Evolutionary conservation across 2,888 invertebrate species (phyloP).

Genomic region (Melipona bicolor): DNA sequence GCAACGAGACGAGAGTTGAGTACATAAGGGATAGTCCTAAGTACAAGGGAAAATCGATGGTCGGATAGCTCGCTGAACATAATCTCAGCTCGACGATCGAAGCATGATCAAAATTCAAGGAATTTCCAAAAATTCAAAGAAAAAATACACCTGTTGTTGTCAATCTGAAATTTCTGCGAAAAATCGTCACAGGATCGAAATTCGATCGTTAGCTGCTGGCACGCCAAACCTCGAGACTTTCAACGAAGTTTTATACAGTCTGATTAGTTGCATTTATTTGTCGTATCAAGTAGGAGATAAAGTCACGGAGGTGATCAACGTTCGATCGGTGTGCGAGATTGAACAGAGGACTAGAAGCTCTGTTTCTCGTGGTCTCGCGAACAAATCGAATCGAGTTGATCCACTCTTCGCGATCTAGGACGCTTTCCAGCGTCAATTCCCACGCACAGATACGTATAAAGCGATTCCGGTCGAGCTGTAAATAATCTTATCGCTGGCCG

Average conservation of each 20-base stretch:
- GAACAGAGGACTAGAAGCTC: background rate
- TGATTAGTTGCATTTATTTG: no score
- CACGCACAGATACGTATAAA: constrained; percentile 70
- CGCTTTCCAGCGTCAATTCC: constrained; percentile 55
- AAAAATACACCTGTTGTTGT: no score
- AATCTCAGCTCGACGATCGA: no score
- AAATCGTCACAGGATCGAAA: no score
- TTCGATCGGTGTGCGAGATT: background rate
- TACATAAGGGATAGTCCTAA: background rate
- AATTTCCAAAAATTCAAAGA: no score
- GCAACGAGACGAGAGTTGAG: background rate
- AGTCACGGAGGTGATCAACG: constrained; percentile 12
- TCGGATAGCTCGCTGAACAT: background rate
- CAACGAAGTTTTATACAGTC: no score
- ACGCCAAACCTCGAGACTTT: no score
- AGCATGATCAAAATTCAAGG: no score
- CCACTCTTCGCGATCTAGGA: constrained; percentile 46
- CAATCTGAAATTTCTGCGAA: no score
- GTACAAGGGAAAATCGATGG: constrained; percentile 21
- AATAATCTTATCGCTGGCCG: constrained; percentile 67
- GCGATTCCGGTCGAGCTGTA: constrained; percentile 67
- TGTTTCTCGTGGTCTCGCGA: constrained; percentile 1
- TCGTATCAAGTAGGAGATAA: no score
- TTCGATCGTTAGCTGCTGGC: no score
- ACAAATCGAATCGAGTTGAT: constrained; percentile 36